These are phyloP conservation scores for Cisticola juncidis DNA, from an alignment of 2,113 vertebrate genomes.

Conservation along the genomic window DNA sequence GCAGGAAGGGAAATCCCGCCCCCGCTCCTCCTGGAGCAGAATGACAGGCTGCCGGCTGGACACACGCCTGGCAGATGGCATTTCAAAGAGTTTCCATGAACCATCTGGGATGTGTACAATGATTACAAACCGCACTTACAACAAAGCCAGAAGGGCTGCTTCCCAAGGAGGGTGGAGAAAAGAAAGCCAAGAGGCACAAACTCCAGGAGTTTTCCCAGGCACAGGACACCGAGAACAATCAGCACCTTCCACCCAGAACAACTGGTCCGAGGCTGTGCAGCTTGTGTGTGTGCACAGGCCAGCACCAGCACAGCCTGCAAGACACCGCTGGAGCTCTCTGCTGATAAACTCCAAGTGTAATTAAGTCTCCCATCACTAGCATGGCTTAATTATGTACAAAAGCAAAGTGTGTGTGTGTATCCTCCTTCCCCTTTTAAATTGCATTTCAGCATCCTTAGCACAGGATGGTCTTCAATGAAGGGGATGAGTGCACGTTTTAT, in stretches of 20 bases:
- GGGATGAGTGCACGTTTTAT: neutral
- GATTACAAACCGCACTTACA: slow-evolving; percentile 77
- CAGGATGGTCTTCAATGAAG: neutral
- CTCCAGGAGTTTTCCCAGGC: slow-evolving; percentile 38
- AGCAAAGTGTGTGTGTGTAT: neutral
- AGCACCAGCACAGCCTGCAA: neutral
- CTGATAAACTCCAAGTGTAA: neutral
- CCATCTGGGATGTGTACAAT: slow-evolving; percentile 85
- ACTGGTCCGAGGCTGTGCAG: neutral
- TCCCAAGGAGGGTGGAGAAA: slow-evolving; percentile 36
- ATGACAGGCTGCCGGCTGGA: slow-evolving; percentile 80
- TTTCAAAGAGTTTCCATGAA: slow-evolving; percentile 82
- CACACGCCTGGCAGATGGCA: slow-evolving; percentile 87
- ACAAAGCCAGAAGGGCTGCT: slow-evolving; percentile 79
- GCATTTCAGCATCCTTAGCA: neutral
- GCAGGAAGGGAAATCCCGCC: slow-evolving; percentile 64
- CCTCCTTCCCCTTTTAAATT: neutral
- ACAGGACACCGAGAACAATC: neutral
- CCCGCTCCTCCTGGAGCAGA: slow-evolving; percentile 73
- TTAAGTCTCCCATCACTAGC: neutral
- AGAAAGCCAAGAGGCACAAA: slow-evolving; percentile 13
- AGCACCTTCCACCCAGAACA: neutral
- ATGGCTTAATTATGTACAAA: neutral
- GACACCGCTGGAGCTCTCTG: neutral
- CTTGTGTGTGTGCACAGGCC: neutral